phyloP scores from a whole-genome alignment of 1,140 invertebrate species.

The Philopotamus ludificatus region DNA sequence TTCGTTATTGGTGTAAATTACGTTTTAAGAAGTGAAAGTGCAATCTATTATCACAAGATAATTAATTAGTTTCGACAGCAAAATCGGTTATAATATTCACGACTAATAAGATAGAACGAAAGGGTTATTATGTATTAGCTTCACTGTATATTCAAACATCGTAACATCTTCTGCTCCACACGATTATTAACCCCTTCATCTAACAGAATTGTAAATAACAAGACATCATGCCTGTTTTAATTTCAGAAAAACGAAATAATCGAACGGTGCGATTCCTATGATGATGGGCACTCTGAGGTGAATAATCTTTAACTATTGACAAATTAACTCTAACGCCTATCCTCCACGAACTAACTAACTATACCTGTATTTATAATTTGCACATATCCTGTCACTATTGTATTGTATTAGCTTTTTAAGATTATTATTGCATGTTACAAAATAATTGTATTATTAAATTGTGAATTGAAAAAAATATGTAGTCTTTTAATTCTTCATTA shows the following conservation, averaged over 20 bases:
- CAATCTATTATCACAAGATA: no score
- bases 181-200: no score
- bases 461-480: no score
- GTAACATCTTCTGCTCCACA: not conserved
- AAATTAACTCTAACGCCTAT: conserved; percentile 7
- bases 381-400: not conserved
- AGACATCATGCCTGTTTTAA: conserved; percentile 35
- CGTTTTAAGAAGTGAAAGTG: no score
- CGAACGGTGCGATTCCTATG: conserved; percentile 40
- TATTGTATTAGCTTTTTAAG: not conserved
- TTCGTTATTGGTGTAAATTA: no score
- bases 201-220: conserved; percentile 18
- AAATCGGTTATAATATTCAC: no score
- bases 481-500: no score
- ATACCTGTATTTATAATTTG: not conserved
- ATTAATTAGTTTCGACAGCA: no score
- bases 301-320: conserved; percentile 36
- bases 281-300: conserved; percentile 43
- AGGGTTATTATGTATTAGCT: not conserved
- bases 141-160: not conserved
- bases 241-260: conserved; percentile 42
- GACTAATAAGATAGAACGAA: no score
- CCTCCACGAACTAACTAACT: not conserved
- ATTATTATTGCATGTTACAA: not conserved
- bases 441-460: not conserved